A percentile compares a stretch with the other conserved stretches of the same genome.
These are phyloP conservation scores for Phoeniculus purpureus DNA, from an alignment of 2,797 vertebrate species.

Conservation along the genomic window DNA sequence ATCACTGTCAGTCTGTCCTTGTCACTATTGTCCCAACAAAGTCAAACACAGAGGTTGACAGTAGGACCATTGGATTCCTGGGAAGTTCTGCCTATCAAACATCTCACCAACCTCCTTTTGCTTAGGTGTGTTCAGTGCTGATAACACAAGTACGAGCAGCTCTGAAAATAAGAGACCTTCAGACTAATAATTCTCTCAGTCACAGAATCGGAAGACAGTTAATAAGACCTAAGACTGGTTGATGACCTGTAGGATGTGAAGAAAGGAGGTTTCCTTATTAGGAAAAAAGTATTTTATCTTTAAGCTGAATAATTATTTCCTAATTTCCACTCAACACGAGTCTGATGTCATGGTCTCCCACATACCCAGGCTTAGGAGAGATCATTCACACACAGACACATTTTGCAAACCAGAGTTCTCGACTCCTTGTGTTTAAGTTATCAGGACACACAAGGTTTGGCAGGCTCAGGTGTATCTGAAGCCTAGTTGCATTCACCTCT, in stretches of 20 bases:
- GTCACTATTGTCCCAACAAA: background rate
- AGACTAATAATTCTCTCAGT: background rate
- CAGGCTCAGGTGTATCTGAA: background rate
- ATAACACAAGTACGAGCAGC: background rate
- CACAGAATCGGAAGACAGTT: background rate
- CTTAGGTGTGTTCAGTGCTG: constrained; percentile 24
- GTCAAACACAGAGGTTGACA: background rate
- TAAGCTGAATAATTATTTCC: background rate
- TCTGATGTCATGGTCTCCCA: background rate
- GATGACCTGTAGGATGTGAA: background rate
- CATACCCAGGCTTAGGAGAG: background rate
- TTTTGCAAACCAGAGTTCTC: background rate
- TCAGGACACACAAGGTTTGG: background rate
- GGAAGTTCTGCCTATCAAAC: constrained; percentile 27
- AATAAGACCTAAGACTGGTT: background rate
- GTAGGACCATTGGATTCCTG: constrained; percentile 26
- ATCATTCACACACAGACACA: background rate
- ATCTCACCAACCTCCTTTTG: background rate
- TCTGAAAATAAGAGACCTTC: constrained; percentile 26
- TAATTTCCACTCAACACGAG: background rate
- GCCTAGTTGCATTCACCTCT: background rate
- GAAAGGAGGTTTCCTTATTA: background rate
- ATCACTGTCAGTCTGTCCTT: background rate
- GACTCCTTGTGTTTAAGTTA: background rate
- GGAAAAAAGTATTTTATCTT: background rate